These are phyloP conservation scores for Bombus difficillimus DNA, from an alignment of 1,140 invertebrate genomes.

Conservation along the genomic window DNA sequence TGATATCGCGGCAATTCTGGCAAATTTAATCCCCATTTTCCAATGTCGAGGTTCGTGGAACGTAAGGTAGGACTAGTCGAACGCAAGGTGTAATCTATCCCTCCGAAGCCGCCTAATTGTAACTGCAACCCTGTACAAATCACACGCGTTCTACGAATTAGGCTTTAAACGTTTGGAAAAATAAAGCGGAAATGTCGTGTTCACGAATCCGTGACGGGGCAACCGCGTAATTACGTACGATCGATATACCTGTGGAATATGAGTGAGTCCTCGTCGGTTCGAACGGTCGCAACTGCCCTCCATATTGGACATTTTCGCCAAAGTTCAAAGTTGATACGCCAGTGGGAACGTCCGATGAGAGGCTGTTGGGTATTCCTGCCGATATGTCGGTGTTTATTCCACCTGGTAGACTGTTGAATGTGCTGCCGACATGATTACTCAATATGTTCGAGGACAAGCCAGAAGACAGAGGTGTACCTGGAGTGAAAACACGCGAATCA, in stretches of 20 bases:
- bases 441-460: slow-evolving; percentile 21
- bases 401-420: slow-evolving; percentile 49
- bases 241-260: slow-evolving; percentile 60
- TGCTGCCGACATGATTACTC: slow-evolving; percentile 21
- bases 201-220: neutral
- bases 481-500: neutral
- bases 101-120: slow-evolving; percentile 72
- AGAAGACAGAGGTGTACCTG: slow-evolving; percentile 11
- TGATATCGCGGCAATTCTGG: slow-evolving; percentile 68
- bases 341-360: slow-evolving; percentile 45
- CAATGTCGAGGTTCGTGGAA: slow-evolving; percentile 61
- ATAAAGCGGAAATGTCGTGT: neutral
- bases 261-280: slow-evolving; percentile 45
- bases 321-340: slow-evolving; percentile 65
- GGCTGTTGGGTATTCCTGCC: slow-evolving; percentile 41
- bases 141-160: neutral
- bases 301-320: slow-evolving; percentile 57
- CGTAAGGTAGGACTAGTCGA: slow-evolving; percentile 69
- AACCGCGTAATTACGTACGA: neutral
- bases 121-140: slow-evolving; percentile 72
- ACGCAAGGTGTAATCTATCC: slow-evolving; percentile 73
- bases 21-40: slow-evolving; percentile 72
- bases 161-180: too few species aligned
- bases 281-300: slow-evolving; percentile 50
- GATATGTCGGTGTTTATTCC: slow-evolving; percentile 51